Evolutionary conservation across 2,888 invertebrate species (phyloP).

Genomic region (Lapara coniferarum): DNA sequence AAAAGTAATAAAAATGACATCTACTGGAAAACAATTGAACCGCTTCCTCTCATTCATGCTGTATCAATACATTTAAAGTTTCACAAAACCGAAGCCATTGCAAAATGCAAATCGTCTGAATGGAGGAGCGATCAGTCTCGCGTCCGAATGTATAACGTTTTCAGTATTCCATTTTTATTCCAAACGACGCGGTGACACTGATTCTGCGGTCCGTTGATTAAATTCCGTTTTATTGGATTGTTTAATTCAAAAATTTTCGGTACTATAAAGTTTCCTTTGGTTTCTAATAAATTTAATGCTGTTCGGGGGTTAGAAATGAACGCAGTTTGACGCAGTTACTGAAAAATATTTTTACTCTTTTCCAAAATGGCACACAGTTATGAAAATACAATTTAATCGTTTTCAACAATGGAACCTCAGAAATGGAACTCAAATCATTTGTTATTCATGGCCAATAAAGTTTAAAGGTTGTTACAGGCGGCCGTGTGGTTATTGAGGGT

Average conservation of each 20-base stretch:
- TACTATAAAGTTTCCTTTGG: not conserved
- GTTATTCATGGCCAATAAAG: too few species aligned
- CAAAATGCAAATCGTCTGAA: constrained; percentile 9
- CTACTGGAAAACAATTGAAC: not conserved
- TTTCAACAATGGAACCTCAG: too few species aligned
- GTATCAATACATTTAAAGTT: constrained; percentile 8
- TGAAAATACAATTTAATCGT: too few species aligned
- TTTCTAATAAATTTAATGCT: not conserved
- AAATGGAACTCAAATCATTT: too few species aligned
- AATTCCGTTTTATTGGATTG: constrained; percentile 9
- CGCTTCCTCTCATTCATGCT: not conserved
- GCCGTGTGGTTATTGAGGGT: too few species aligned
- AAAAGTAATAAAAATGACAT: not conserved
- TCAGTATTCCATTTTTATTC: constrained; percentile 12
- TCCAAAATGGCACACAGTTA: too few species aligned
- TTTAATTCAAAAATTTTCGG: not conserved
- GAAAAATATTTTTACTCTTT: too few species aligned
- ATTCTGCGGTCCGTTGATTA: constrained; percentile 18
- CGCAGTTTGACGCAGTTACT: too few species aligned
- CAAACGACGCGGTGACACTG: constrained; percentile 16
- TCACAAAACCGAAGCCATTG: constrained; percentile 10
- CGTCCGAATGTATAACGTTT: constrained; percentile 10
- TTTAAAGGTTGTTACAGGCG: too few species aligned
- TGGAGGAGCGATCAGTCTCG: constrained; percentile 15
- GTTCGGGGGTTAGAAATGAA: too few species aligned